phyloP scores from a whole-genome alignment of 2,888 invertebrate species.

The Pristionchus fissidentatus region DNA sequence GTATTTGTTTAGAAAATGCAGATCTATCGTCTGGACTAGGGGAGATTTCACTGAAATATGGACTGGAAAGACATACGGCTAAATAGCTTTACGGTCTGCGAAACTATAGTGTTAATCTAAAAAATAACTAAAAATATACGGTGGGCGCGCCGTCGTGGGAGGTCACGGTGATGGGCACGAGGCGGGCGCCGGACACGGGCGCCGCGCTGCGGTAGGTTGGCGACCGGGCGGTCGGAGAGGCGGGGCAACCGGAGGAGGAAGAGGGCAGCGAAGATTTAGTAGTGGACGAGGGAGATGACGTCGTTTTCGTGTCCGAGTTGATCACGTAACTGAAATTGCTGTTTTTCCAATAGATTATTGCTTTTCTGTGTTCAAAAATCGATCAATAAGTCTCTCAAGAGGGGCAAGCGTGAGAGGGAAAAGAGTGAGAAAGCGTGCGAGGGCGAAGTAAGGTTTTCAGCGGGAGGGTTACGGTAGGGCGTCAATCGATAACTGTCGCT shows the following conservation, averaged over 20 bases:
- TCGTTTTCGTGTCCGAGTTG: slow-evolving; percentile 44
- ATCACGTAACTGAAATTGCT: slow-evolving; percentile 34
- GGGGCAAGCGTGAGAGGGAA: background rate
- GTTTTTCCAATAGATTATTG: background rate
- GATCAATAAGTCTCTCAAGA: background rate
- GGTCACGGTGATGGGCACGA: slow-evolving; percentile 67
- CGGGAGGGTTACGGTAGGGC: background rate
- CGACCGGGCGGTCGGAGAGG: slow-evolving; percentile 21
- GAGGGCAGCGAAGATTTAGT: slow-evolving; percentile 11
- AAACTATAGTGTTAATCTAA: no score
- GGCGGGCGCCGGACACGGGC: slow-evolving; percentile 55
- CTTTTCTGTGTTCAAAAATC: no score
- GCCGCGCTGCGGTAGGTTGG: slow-evolving; percentile 44
- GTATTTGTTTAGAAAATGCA: no score
- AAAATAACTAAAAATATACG: slow-evolving; percentile 60
- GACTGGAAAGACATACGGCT: background rate
- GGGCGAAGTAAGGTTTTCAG: background rate
- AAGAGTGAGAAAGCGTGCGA: background rate
- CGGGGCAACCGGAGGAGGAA: slow-evolving; percentile 4
- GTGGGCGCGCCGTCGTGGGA: slow-evolving; percentile 66
- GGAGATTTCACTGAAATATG: background rate
- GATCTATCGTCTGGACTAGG: background rate
- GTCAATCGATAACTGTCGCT: background rate
- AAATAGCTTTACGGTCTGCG: no score
- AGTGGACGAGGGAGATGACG: slow-evolving; percentile 24